Percentiles rank a stretch among this genome's conserved stretches.
Conservation (phyloP, 2,888 invertebrate genomes). For the Drosophila hawaiiensis region DNA sequence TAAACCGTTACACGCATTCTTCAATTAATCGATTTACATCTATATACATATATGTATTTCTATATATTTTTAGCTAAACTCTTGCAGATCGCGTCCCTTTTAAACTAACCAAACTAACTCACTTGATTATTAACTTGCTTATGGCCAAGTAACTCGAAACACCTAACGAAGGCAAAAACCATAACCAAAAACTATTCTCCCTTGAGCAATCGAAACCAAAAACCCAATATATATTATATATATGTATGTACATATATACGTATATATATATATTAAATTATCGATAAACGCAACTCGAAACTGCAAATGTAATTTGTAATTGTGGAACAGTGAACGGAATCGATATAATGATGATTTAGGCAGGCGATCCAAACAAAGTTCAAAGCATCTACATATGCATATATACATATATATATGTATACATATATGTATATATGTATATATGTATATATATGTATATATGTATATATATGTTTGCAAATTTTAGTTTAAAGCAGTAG, state of each 20-base stretch:
- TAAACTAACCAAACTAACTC: slow-evolving; percentile 43
- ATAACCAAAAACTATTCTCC: slow-evolving; percentile 18
- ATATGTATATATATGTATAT: background rate
- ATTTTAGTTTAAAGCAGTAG: slow-evolving; percentile 48
- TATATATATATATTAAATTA: slow-evolving; percentile 11
- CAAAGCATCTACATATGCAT: slow-evolving; percentile 33
- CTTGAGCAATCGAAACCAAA: slow-evolving; percentile 37
- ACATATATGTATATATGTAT: background rate
- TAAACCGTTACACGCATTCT: slow-evolving; percentile 49
- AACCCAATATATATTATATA: slow-evolving; percentile 9
- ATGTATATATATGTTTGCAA: slow-evolving; percentile 13
- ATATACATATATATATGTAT: slow-evolving; percentile 7
- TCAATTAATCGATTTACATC: slow-evolving; percentile 67
- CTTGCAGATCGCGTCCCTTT: slow-evolving; percentile 74
- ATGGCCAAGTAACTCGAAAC: slow-evolving; percentile 20
- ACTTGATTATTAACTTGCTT: slow-evolving; percentile 29
- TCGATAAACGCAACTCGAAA: slow-evolving; percentile 32
- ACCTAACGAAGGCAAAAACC: slow-evolving; percentile 30
- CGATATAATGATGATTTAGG: slow-evolving; percentile 39
- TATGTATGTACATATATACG: slow-evolving; percentile 3
- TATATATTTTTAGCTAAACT: slow-evolving; percentile 83
- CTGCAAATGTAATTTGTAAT: slow-evolving; percentile 34
- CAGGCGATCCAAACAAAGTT: slow-evolving; percentile 57
- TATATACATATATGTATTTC: slow-evolving; percentile 53
- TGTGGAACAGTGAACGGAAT: slow-evolving; percentile 27